These are phyloP conservation scores for Episyrphus balteatus DNA, from an alignment of 1,140 invertebrate genomes.

Conservation along the genomic window DNA sequence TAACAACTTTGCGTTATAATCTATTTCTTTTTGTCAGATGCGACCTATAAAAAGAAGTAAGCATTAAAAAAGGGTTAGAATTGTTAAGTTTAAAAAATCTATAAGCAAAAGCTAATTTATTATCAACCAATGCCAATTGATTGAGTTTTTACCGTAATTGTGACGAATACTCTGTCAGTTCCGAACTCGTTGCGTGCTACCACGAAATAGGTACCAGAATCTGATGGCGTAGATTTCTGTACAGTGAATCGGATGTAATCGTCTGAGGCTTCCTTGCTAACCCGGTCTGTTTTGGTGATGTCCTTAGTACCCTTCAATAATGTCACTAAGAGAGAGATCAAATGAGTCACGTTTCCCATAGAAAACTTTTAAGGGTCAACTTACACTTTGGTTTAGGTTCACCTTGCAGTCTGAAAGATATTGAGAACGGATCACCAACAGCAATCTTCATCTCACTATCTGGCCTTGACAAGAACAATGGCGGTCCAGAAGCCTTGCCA, in stretches of 20 bases:
- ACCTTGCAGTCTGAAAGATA: constrained; percentile 67
- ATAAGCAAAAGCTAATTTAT: neutral
- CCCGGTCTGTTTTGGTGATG: constrained; percentile 63
- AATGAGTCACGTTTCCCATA: neutral
- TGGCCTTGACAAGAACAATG: constrained; percentile 65
- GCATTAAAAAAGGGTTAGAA: neutral
- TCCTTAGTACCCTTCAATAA: constrained; percentile 79
- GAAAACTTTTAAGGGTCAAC: constrained; percentile 1
- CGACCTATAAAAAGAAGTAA: neutral
- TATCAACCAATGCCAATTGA: no score
- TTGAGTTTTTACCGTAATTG: constrained; percentile 51
- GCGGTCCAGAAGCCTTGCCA: constrained; percentile 55
- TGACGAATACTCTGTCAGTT: constrained; percentile 71
- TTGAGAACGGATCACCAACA: constrained; percentile 64
- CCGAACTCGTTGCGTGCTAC: constrained; percentile 85
- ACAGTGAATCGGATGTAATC: constrained; percentile 79
- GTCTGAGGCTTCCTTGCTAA: constrained; percentile 69
- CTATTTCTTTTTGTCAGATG: neutral
- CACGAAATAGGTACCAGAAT: constrained; percentile 90
- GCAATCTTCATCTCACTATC: constrained; percentile 61
- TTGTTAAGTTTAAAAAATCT: neutral
- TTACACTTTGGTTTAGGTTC: constrained; percentile 74
- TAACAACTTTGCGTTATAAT: neutral
- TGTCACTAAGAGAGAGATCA: constrained; percentile 42
- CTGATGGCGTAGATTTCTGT: constrained; percentile 69